Percentiles rank a stretch among this genome's conserved stretches.
These are phyloP conservation scores for Sycobia sp. DNA, from an alignment of 1,140 invertebrate genomes.

Conservation along the genomic window DNA sequence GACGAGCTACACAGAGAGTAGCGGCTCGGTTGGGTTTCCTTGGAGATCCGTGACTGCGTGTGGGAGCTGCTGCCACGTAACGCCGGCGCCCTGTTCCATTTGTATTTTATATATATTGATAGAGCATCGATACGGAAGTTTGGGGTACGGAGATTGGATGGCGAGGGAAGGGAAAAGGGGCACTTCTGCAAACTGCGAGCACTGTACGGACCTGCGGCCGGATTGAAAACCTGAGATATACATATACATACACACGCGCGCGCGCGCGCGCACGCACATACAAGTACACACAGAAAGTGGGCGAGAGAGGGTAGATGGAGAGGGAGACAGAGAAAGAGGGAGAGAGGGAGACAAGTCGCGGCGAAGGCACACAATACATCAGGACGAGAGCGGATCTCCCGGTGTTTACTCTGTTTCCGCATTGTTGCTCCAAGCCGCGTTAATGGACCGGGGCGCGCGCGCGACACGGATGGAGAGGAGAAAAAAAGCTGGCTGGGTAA, in stretches of 20 bases:
- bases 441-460: no score
- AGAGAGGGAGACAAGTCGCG: no score
- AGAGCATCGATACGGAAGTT: conserved; percentile 55
- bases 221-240: no score
- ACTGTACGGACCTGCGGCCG: no score
- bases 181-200: no score
- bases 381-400: conserved; percentile 39
- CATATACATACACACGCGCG: no score
- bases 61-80: conserved; percentile 44
- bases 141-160: background rate
- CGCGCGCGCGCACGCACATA: no score
- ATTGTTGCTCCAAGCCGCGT: conserved; percentile 53
- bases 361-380: no score
- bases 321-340: no score
- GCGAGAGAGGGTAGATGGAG: conserved; percentile 29
- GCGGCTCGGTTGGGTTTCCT: conserved; percentile 54
- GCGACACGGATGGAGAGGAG: conserved; percentile 37
- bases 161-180: background rate
- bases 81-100: conserved; percentile 47
- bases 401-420: conserved; percentile 57
- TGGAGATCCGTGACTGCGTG: conserved; percentile 46
- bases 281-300: background rate
- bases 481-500: no score
- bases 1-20: no score
- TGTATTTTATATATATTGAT: conserved; percentile 64